Evolutionary conservation across 2,113 vertebrate species (phyloP).

Genomic region (Clinocottus analis): DNA sequence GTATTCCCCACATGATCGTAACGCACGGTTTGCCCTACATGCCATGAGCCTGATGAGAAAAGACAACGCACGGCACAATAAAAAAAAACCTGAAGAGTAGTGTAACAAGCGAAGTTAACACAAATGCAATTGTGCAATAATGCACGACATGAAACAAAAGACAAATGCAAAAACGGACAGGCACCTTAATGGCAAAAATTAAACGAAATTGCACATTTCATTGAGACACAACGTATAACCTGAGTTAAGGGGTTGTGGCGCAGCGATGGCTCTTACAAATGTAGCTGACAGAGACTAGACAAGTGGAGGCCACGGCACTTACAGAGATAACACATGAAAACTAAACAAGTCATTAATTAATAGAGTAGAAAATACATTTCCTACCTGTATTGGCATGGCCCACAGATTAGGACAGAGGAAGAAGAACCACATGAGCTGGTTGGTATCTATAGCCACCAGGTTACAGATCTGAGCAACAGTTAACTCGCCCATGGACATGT

Average conservation of each 20-base stretch:
- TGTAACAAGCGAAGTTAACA: neutral
- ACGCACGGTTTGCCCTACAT: neutral
- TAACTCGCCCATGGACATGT: slow-evolving; percentile 98
- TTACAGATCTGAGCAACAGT: slow-evolving; percentile 98
- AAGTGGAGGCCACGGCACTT: neutral
- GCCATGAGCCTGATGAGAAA: neutral
- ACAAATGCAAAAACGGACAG: neutral
- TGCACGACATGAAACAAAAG: neutral
- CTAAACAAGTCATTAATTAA: neutral
- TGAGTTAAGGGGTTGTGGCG: neutral
- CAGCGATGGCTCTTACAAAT: neutral
- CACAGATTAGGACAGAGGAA: slow-evolving; percentile 98
- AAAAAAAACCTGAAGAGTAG: neutral
- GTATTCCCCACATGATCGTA: neutral
- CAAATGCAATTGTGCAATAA: neutral
- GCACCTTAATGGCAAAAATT: neutral
- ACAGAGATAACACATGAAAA: neutral
- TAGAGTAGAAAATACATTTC: neutral
- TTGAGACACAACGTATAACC: neutral
- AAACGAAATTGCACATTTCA: neutral
- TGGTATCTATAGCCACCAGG: slow-evolving; percentile 97
- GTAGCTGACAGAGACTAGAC: neutral
- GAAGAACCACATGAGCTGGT: slow-evolving; percentile 99
- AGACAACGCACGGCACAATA: neutral
- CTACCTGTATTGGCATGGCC: slow-evolving; percentile 98